phyloP scores from a whole-genome alignment of 2,797 vertebrate species.

The Thaleichthys pacificus region DNA sequence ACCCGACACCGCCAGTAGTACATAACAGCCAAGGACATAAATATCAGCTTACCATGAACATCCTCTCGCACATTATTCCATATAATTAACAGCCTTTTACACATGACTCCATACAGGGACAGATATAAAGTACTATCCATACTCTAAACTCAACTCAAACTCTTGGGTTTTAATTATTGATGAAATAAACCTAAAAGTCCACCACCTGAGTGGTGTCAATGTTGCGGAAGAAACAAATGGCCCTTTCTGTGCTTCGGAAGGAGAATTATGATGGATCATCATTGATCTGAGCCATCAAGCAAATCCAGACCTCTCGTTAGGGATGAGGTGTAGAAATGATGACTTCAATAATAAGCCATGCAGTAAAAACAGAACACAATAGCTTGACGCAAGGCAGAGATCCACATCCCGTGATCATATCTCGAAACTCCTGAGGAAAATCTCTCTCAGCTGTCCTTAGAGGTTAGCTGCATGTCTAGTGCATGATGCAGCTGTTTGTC shows the following conservation, averaged over 20 bases:
- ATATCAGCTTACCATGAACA: neutral
- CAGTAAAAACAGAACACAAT: neutral
- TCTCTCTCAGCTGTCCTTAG: conserved; percentile 12
- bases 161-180: neutral
- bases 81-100: neutral
- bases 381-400: neutral
- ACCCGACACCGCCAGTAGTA: neutral
- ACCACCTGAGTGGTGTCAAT: neutral
- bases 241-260: neutral
- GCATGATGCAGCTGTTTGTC: neutral
- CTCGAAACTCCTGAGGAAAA: neutral
- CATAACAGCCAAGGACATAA: neutral
- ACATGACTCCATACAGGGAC: neutral
- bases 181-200: neutral
- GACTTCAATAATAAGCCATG: neutral
- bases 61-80: neutral
- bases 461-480: conserved; percentile 10
- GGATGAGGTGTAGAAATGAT: neutral
- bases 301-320: neutral
- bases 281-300: neutral
- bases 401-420: conserved; percentile 8
- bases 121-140: too few species aligned
- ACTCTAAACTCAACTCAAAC: too few species aligned
- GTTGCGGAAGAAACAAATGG: neutral
- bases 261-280: neutral